Base-by-base conservation (phyloP, 1,140 invertebrate species). In the Diabrotica undecimpunctata region DNA sequence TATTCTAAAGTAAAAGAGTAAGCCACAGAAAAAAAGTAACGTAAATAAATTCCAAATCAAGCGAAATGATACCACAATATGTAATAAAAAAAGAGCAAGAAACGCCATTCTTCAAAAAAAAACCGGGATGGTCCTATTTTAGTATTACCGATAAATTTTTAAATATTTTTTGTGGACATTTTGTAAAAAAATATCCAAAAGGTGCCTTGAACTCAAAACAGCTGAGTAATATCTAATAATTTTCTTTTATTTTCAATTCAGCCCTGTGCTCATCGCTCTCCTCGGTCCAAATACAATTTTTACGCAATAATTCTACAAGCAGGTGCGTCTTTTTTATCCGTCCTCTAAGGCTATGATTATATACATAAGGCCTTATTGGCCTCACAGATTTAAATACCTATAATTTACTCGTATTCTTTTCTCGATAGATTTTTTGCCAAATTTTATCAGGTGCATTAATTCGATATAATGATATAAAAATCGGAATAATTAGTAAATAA, bases 381-480 rank as follows among this genome's bases (percentile, higher is more conserved):
- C 41, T 46, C 41, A 25, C 25, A 46, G 41, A 46, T 46, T 46
- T 46, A 46, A 46, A 46, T 46, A 46, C 41, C 41, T 46, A 46
- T 46, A 46, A 46, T 46, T 46, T 46, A 46, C 8, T n/a, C 25
- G 25, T 25, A 25, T 46, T 46, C 41, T 46, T 46, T 10, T 10
- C 41, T 8, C n/a, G 8, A 3, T 10, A 46, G 41, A 46, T 46
- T 46, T 46, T 46, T 46, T 46, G 41, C 41, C n/a, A 46, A 46
- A n/a, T n/a, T 46, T 46, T 46, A 46, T 54, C 14, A 54, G 14
- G 14, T 13, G 53, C n/a, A 6, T 12, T 13, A 54, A 54, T 13
- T 5, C 13, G 9, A 11, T 12, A n/a, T 54, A 54, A 54, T 54
- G 5, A 13, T 51, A 1, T 51, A 51, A 9, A 12, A 2, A 12